phyloP scores from a whole-genome alignment of 2,797 vertebrate species.

The Poecilia wingei region DNA sequence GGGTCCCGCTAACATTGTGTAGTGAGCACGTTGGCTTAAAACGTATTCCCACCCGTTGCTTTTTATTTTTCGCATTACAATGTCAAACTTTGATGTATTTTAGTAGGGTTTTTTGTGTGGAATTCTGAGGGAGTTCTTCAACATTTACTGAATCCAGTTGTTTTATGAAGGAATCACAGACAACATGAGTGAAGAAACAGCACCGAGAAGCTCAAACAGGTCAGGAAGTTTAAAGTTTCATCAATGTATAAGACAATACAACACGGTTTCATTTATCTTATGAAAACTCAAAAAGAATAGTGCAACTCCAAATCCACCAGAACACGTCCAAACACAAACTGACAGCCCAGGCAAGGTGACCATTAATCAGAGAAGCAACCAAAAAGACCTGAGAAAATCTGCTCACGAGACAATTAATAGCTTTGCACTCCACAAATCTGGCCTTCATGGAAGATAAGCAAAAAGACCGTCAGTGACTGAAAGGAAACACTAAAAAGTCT shows the following conservation, averaged over 20 bases:
- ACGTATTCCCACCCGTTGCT: neutral
- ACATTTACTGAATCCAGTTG: neutral
- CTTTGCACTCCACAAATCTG: neutral
- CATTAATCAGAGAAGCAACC: neutral
- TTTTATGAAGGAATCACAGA: neutral
- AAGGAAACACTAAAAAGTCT: neutral
- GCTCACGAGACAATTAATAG: neutral
- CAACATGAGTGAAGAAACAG: neutral
- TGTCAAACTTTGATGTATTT: neutral
- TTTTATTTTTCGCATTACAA: constrained; percentile 1
- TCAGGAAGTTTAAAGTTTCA: neutral
- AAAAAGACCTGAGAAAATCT: neutral
- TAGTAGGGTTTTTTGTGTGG: neutral
- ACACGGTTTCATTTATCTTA: neutral
- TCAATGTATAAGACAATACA: neutral
- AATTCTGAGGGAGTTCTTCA: neutral
- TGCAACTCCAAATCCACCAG: neutral
- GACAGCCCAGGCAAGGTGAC: neutral
- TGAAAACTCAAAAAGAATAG: neutral
- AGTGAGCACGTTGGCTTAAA: neutral
- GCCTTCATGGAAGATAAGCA: neutral
- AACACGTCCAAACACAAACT: neutral
- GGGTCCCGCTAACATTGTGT: neutral
- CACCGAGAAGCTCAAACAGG: neutral
- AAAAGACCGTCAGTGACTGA: neutral